A percentile compares a stretch with the other conserved stretches of the same genome.
Evolutionary conservation across 2,797 vertebrate genomes (phyloP).

Genomic region (Urophycis tenuis): DNA sequence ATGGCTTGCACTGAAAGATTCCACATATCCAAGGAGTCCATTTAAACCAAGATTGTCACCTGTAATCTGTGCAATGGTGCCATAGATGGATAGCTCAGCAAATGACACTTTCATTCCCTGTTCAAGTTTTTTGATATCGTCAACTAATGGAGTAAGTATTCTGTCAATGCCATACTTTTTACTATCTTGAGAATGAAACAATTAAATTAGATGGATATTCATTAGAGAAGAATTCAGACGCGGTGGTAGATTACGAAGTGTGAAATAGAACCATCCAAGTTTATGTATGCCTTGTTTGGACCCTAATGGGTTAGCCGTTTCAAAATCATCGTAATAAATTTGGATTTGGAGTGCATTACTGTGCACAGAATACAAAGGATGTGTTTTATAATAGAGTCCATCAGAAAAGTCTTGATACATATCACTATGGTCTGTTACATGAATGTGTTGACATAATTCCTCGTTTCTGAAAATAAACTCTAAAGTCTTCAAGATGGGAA

Average conservation of each 20-base stretch:
- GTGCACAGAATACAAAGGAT: constrained; percentile 16
- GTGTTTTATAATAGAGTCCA: constrained; percentile 21
- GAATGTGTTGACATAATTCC: constrained; percentile 14
- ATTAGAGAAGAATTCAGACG: constrained; percentile 19
- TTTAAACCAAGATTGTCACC: constrained; percentile 9
- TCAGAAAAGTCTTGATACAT: constrained; percentile 31
- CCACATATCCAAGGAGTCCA: not conserved
- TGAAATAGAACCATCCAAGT: constrained; percentile 32
- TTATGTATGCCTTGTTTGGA: constrained; percentile 37
- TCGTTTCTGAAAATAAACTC: constrained; percentile 24
- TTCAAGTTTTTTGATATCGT: constrained; percentile 15
- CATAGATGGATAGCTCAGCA: constrained; percentile 9
- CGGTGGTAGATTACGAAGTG: constrained; percentile 19
- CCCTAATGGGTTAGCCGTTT: constrained; percentile 26
- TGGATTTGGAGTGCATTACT: constrained; percentile 21
- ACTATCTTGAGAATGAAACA: constrained; percentile 20
- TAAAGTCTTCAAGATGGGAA: not conserved
- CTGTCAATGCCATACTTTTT: constrained; percentile 19
- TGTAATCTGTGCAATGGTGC: constrained; percentile 19
- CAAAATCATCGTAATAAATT: constrained; percentile 29
- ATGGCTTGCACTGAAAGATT: constrained; percentile 12
- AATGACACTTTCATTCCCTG: constrained; percentile 17
- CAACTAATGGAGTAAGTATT: constrained; percentile 6
- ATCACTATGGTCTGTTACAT: not conserved
- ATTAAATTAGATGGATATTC: constrained; percentile 24